Evolutionary conservation across 1,140 invertebrate species (phyloP), one percentile per base, ranked within the genome.

Genomic region (Chymomyza costata): DNA sequence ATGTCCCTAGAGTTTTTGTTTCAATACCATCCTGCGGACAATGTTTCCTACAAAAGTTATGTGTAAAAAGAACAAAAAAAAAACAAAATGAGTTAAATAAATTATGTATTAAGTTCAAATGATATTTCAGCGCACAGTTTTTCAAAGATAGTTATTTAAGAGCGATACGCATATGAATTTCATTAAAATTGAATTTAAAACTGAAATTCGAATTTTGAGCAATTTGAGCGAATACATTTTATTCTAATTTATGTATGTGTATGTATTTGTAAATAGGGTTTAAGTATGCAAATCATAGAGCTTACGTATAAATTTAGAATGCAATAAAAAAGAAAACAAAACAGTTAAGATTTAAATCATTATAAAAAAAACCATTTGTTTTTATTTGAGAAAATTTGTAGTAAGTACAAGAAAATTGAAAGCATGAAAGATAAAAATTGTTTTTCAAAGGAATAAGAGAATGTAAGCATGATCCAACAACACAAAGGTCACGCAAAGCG

Each of bases 231-330:
- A 59, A 38, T 55, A n/a, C n/a, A 78, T 80, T 67, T 71, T 50
- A 66, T 60, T 80, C 67, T 54, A 58, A 54, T 74, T 78, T 64
- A 45, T 76, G 58, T 78, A 73, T 80, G 73, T 80, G 67, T 80
- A 80, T 64, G 68, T 74, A 80, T 53, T 80, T 80, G 73, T 80
- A 80, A 80, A 80, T 80, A 80, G 73, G 74, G 73, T 80, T 80
- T 80, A 80, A 80, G 73, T 81, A 81, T 62, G 73, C 74, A 81
- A 80, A 80, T 80, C 73, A 80, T 80, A 80, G 73, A 65, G 73
- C 74, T 80, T 80, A 80, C 74, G 73, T 68, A 80, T 81, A 80
- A 56, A 68, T 81, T 81, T 80, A 80, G 73, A 80, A 73, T 80
- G 73, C 73, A 80, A 80, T 80, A 80, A 80, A 70, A 65, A 52